phyloP scores from a whole-genome alignment of 2,797 vertebrate species.

The Mallotus villosus region DNA sequence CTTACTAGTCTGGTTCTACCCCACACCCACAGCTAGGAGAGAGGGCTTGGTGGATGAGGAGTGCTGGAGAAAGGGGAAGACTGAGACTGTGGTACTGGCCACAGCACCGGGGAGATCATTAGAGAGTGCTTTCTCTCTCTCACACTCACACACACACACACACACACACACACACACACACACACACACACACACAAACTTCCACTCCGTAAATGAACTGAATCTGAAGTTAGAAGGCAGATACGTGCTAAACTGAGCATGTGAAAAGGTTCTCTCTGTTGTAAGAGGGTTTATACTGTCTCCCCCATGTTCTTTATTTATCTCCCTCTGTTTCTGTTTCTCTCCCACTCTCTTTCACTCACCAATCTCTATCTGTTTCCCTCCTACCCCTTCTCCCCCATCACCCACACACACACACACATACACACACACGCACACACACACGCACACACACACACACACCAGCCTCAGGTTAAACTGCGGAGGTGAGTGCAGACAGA shows the following conservation, averaged over 20 bases:
- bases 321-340: neutral
- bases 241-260: slow-evolving; percentile 61
- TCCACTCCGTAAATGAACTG: slow-evolving; percentile 66
- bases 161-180: slow-evolving; percentile 29
- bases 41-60: neutral
- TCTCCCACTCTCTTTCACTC: neutral
- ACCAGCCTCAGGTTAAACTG: no score
- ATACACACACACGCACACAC: no score
- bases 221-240: slow-evolving; percentile 63
- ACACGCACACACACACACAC: no score
- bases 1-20: neutral
- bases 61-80: neutral
- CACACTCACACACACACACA: neutral
- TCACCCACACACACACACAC: no score
- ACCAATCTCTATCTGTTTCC: no score
- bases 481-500: no score
- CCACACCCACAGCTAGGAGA: neutral
- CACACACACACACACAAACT: slow-evolving; percentile 41
- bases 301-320: neutral
- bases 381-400: no score
- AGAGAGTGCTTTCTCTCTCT: neutral
- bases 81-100: neutral
- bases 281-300: neutral
- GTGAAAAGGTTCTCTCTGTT: slow-evolving; percentile 34
- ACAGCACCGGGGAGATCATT: neutral